phyloP scores from a whole-genome alignment of 2,113 vertebrate species.

The Aldabrachelys gigantea region DNA sequence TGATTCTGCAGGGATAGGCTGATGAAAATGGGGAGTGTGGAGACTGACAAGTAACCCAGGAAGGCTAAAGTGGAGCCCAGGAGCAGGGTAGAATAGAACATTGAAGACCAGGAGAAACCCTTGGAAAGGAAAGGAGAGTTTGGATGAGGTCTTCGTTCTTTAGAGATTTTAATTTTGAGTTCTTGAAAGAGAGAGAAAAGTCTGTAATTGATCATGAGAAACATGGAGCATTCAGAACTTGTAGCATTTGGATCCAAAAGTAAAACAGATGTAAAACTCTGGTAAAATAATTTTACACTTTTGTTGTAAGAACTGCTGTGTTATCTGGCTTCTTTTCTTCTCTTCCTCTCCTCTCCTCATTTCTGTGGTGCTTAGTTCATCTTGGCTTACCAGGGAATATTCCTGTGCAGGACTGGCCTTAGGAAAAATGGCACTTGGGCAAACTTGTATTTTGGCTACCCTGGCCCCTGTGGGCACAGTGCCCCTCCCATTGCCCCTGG shows the following conservation, averaged over 20 bases:
- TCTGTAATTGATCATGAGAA: background rate
- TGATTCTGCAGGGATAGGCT: background rate
- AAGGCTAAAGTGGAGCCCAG: background rate
- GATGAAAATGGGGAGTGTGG: background rate
- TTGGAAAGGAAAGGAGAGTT: background rate
- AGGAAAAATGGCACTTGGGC: too few relatives aligned
- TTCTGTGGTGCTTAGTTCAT: background rate
- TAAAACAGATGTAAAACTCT: background rate
- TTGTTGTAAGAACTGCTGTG: background rate
- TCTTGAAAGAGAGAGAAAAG: background rate
- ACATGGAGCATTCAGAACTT: background rate
- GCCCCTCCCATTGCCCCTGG: too few relatives aligned
- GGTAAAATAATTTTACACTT: background rate
- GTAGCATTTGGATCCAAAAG: background rate
- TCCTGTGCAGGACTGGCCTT: background rate
- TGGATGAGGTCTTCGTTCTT: background rate
- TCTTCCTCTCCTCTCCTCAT: background rate
- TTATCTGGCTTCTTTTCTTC: background rate
- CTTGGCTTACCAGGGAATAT: background rate
- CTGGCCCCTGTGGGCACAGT: too few relatives aligned
- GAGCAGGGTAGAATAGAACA: background rate
- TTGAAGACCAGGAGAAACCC: background rate
- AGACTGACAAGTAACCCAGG: background rate
- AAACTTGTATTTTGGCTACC: too few relatives aligned
- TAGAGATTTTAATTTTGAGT: background rate